Base-by-base conservation (phyloP, 2,797 vertebrate genomes). In the Ctenochaetus hawaiiensis region DNA sequence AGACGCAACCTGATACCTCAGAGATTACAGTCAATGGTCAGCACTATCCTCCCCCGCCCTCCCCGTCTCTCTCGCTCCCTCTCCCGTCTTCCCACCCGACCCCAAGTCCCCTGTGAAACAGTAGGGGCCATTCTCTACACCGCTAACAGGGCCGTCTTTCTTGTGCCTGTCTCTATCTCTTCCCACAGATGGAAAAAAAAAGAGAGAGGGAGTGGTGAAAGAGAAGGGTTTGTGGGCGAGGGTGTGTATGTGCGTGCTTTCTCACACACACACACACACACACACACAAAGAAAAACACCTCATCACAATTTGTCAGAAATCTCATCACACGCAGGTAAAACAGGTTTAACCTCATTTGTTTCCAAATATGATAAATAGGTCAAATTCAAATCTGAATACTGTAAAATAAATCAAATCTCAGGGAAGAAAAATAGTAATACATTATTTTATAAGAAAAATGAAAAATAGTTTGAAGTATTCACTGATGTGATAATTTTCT, bases 81-180 rank as follows among this genome's bases (percentile, higher is more conserved):
- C 78, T 83, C 72, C 76, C 6, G 30, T 34, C 30, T 34, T 34
- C 30, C 80, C 81, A 63, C 51, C 78, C 77, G 57, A 87, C 66
- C 84, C 78, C 61, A 49, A 85, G 77, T 83, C 88, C 68, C 90
- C 48, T 54, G 77, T 78, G 91, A 85, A 93, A 95, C 93, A 95
- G 89, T 93, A 77, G 91, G 80, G 89, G 89, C 91, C 93, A 92
- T 95, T 95, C 90, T 94, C 88, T 72, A 17, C 11, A 47, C 83
- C 69, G 26, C 86, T 89, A 94, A 94, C 93, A 95, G 93, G 88
- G 88, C 87, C 75, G 88, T 83, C 92, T 93, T 94, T 95, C 91
- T 93, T 93, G 84, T 85, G 77, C 75, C 82, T 65, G 75, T 84
- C 86, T 89, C 87, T 83, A 84, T 89, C 87, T 90, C 85, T 81